These are phyloP conservation scores for Diarsia brunnea DNA, from an alignment of 2,888 invertebrate species.

Conservation along the genomic window DNA sequence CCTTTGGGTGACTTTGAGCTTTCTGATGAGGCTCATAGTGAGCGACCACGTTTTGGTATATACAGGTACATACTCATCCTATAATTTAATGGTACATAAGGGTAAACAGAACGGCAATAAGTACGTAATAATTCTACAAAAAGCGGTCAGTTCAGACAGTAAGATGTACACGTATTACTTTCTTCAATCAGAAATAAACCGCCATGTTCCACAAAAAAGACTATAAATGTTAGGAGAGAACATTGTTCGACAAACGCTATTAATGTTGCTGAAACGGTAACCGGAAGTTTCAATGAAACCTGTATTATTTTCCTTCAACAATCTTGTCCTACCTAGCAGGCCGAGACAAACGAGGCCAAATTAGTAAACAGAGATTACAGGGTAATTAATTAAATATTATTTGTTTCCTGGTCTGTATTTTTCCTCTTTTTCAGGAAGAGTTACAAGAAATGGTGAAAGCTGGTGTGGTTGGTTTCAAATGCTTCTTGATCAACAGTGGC, in stretches of 20 bases:
- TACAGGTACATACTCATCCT: too few species aligned
- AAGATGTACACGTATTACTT: background rate
- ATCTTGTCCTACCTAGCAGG: background rate
- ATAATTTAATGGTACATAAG: background rate
- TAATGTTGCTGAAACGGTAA: conserved; percentile 1
- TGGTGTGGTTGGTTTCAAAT: conserved; percentile 94
- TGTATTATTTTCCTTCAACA: conserved; percentile 36
- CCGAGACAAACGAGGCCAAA: conserved; percentile 6
- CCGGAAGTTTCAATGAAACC: conserved; percentile 21
- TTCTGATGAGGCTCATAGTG: too few species aligned
- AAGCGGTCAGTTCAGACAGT: background rate
- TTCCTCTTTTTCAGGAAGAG: conserved; percentile 82
- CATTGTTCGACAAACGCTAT: background rate
- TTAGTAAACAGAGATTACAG: background rate
- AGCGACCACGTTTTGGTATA: too few species aligned
- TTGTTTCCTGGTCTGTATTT: conserved; percentile 14
- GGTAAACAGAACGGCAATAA: background rate
- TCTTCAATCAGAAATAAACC: background rate
- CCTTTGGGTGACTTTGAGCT: too few species aligned
- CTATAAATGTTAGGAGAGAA: background rate
- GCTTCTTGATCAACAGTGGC: conserved; percentile 92
- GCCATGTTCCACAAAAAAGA: background rate
- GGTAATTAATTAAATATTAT: background rate
- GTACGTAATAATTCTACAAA: background rate
- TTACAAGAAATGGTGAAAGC: conserved; percentile 89